Evolutionary conservation across 2,113 vertebrate genomes (phyloP), one percentile per base, ranked within the genome.

Genomic region (Cinclus cinclus): DNA sequence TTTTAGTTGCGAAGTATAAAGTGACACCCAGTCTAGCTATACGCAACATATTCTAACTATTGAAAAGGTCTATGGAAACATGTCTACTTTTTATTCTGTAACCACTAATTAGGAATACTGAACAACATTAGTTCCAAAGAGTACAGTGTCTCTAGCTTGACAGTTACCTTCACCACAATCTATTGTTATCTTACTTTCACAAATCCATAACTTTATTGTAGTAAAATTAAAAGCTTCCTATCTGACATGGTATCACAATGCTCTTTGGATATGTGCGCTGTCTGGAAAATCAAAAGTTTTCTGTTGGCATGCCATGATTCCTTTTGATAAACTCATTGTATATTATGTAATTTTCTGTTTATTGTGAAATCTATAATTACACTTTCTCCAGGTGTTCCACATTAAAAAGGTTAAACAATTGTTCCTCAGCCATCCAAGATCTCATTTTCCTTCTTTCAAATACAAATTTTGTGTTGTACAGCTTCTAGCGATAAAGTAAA

Each of bases 311-410:
- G 8, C 23, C 27, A 23, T 74, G 78, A 74, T 92, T 95, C 90
- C 73, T 23, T 84, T 93, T 90, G 58, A 90, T 74, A 88, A 95
- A 88, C 13, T 62, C 49, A 64, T 68, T 60, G 17, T 64, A 2
- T 44, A 50, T 73, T 76, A 79, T 88, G 53, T 53, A 1, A 62
- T 92, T 93, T 93, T 96, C 58, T 93, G 71, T 90, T 96, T 96
- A 90, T 83, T 93, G 21, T 88, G 37, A 88, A 73, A 87, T 65
- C 37, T 94, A 87, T 44, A 84, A 21, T 81, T 95, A 74, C 64
- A 46, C 7, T 95, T 91, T 87, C n/a, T 90, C 63, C 92, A 96
- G 75, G 88, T 94, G 75, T 92, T 96, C 70, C 30, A 23, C 53
- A 88, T 88, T 85, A 88, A 10, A 83, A 50, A 83, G 37, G 23